phyloP scores from a whole-genome alignment of 2,113 vertebrate species.

The Phocoena sinus region DNA sequence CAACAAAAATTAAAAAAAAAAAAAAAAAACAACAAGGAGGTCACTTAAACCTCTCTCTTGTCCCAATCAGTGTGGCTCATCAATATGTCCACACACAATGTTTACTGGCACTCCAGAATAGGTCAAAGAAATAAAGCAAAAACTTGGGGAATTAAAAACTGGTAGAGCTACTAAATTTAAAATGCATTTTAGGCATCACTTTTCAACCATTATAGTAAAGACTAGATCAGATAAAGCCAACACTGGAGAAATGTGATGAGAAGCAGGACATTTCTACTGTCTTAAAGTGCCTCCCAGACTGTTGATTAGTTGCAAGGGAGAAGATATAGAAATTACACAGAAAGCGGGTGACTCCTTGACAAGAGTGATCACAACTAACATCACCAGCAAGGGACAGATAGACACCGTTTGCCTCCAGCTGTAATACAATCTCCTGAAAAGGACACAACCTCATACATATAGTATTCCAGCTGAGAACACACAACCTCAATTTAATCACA shows the following conservation, averaged over 20 bases:
- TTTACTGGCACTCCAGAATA: neutral
- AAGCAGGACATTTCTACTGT: neutral
- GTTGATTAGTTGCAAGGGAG: neutral
- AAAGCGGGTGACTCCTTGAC: neutral
- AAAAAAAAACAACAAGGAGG: neutral
- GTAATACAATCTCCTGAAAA: neutral
- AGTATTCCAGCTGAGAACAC: neutral
- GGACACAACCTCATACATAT: neutral
- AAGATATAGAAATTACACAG: neutral
- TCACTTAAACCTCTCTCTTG: neutral
- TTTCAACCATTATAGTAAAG: neutral
- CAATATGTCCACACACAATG: neutral
- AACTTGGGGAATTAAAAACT: neutral
- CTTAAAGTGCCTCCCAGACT: neutral
- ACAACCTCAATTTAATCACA: neutral
- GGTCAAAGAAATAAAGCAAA: neutral
- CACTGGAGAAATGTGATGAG: neutral
- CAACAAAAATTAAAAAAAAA: neutral
- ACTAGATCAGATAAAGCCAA: neutral
- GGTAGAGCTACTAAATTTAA: constrained; percentile 2
- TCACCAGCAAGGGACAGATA: neutral
- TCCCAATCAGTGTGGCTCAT: neutral
- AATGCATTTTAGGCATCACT: neutral
- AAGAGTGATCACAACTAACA: constrained; percentile 1
- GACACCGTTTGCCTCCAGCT: neutral